Evolutionary conservation across 2,888 invertebrate species (phyloP), one percentile per base, ranked within the genome.

Genomic region (Alloscopus bannaensis): DNA sequence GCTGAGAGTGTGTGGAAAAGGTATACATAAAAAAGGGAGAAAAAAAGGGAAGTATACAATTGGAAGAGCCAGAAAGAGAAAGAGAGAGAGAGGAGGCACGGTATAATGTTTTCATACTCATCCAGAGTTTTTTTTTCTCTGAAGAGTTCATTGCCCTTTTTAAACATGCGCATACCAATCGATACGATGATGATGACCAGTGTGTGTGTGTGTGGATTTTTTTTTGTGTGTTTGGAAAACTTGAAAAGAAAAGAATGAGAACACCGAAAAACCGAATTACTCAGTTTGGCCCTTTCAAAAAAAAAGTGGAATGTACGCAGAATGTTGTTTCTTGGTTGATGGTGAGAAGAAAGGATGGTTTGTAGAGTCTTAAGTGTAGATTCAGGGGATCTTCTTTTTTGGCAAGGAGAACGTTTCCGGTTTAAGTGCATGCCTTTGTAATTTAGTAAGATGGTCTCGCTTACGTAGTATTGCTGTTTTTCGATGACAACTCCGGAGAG

Each of bases 121-220:
- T 70, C 69, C 77, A 77, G 69, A 13, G 50, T 55, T 60, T 18
- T n/a, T n/a, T n/a, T n/a, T n/a, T n/a, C n/a, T n/a, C n/a, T n/a
- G n/a, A n/a, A n/a, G 59, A 70, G 77, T 77, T 77, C 77, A 70
- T 70, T 77, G 77, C 77, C 77, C 77, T 77, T 64, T 77, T 69
- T 64, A 77, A 77, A 77, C 77, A 77, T 77, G 77, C 77, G 77
- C 77, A 77, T 77, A 77, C 24, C 62, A 77, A 77, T 77, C 69
- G 77, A 77, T 77, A 70, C 57, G 22, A 69, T 68, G 72, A 59
- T n/a, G n/a, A n/a, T n/a, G n/a, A n/a, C n/a, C n/a, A n/a, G 42
- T 42, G 42, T 42, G 42, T 42, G 42, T 8, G 42, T 42, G 42
- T n/a, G 18, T n/a, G 42, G 42, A 42, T 18, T 42, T 42, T 42